Evolutionary conservation across 2,888 invertebrate species (phyloP).

Genomic region (Pedicia rivosa): DNA sequence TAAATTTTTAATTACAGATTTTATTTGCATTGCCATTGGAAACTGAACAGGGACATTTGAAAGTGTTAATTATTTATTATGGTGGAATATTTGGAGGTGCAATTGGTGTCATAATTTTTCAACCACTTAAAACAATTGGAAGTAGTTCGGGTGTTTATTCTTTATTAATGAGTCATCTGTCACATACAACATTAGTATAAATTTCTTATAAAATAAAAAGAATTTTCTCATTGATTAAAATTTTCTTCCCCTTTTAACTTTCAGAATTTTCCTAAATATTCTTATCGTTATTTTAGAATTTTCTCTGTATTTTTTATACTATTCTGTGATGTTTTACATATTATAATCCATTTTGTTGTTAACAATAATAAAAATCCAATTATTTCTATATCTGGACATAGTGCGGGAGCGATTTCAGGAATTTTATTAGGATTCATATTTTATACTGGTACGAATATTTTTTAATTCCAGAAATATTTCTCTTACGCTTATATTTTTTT

Average conservation of each 20-base stretch:
- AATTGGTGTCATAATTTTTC: slow-evolving; percentile 55
- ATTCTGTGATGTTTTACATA: slow-evolving; percentile 44
- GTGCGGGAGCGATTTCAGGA: slow-evolving; percentile 50
- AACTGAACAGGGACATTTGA: slow-evolving; percentile 56
- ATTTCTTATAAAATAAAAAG: neutral
- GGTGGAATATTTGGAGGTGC: slow-evolving; percentile 63
- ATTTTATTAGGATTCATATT: slow-evolving; percentile 43
- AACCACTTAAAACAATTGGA: slow-evolving; percentile 64
- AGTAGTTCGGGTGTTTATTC: slow-evolving; percentile 87
- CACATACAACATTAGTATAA: slow-evolving; percentile 59
- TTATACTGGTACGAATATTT: slow-evolving; percentile 29
- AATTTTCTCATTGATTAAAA: slow-evolving; percentile 4
- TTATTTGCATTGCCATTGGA: slow-evolving; percentile 40
- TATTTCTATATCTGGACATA: slow-evolving; percentile 56
- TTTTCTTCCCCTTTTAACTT: slow-evolving; percentile 13
- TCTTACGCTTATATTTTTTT: slow-evolving; percentile 2
- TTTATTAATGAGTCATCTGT: slow-evolving; percentile 68
- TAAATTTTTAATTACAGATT: slow-evolving; percentile 14
- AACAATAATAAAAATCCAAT: slow-evolving; percentile 30
- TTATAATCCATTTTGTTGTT: slow-evolving; percentile 30
- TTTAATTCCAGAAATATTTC: neutral
- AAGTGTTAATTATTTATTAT: slow-evolving; percentile 53
- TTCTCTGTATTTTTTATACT: slow-evolving; percentile 45
- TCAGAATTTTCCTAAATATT: slow-evolving; percentile 32
- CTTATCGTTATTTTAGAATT: slow-evolving; percentile 35